Percentiles rank a stretch among this genome's conserved stretches.
Conservation (phyloP, 2,888 invertebrate genomes). For the Abrostola tripartita region DNA sequence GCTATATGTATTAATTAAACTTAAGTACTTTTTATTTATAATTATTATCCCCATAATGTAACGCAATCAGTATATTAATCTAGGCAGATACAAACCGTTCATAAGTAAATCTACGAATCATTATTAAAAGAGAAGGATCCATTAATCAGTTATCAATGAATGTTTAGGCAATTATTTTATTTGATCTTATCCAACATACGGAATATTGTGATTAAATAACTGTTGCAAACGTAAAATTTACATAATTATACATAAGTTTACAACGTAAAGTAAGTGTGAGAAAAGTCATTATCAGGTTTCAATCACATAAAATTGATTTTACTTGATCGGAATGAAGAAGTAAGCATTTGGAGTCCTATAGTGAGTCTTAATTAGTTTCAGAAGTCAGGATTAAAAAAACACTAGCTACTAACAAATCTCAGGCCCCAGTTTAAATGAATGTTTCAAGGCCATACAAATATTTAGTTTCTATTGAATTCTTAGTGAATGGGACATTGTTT, state of each 20-base stretch:
- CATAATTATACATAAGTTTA: slow-evolving; percentile 6
- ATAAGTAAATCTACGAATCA: too few relatives aligned
- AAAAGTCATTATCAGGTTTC: slow-evolving; percentile 7
- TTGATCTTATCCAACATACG: not conserved
- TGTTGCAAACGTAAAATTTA: slow-evolving; percentile 20
- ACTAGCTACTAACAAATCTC: too few relatives aligned
- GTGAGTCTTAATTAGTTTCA: not conserved
- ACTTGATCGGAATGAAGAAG: not conserved
- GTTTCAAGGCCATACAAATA: too few relatives aligned
- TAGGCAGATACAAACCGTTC: too few relatives aligned
- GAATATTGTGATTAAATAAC: slow-evolving; percentile 14
- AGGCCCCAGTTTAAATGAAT: too few relatives aligned
- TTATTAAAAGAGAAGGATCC: not conserved
- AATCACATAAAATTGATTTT: not conserved
- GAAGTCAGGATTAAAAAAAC: not conserved
- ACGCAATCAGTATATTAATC: too few relatives aligned
- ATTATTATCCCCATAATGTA: too few relatives aligned
- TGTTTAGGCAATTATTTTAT: not conserved
- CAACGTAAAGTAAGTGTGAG: slow-evolving; percentile 3
- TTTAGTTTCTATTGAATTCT: too few relatives aligned
- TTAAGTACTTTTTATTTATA: too few relatives aligned
- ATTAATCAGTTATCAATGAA: not conserved
- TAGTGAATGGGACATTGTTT: too few relatives aligned
- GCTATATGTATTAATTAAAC: too few relatives aligned
- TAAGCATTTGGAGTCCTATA: not conserved